A percentile compares a stretch with the other conserved stretches of the same genome.
These are phyloP conservation scores for Halcyon chelicuti DNA, from an alignment of 2,797 vertebrate genomes.

Conservation along the genomic window DNA sequence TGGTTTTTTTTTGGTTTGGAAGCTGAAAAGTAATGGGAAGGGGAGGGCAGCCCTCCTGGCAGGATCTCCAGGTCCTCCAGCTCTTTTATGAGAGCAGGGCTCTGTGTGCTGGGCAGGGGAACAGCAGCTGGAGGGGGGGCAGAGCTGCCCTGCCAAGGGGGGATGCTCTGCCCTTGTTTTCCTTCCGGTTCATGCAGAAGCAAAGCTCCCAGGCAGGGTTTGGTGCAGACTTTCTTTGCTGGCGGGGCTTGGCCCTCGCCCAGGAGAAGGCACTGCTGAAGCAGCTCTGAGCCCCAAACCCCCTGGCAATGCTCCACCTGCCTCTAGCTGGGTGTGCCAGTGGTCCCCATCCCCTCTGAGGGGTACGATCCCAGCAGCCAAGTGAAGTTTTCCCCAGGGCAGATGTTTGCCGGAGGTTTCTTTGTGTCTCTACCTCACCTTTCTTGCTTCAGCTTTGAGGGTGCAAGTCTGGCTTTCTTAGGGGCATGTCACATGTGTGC, in stretches of 20 bases:
- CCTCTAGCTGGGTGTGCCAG: fast-evolving
- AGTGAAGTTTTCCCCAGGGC: background rate
- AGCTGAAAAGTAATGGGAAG: background rate
- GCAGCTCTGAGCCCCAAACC: background rate
- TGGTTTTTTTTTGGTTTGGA: background rate
- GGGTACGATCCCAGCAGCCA: fast-evolving
- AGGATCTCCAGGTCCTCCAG: background rate
- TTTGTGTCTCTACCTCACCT: background rate
- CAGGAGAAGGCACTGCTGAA: background rate
- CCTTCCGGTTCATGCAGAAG: background rate
- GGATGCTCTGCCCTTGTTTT: background rate
- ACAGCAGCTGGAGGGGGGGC: background rate
- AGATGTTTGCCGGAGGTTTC: background rate
- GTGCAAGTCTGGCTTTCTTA: fast-evolving
- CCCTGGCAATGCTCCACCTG: background rate
- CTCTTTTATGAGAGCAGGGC: fast-evolving
- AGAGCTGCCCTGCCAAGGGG: background rate
- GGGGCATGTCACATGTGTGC: fast-evolving
- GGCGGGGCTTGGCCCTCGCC: background rate
- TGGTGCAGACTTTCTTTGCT: background rate
- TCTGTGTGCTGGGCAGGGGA: background rate
- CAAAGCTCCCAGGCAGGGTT: background rate
- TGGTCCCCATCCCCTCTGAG: fast-evolving
- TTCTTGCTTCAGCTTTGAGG: background rate
- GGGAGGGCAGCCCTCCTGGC: background rate